Evolutionary conservation across 2,113 vertebrate genomes (phyloP).

Genomic region (Motacilla tschutschensis): DNA sequence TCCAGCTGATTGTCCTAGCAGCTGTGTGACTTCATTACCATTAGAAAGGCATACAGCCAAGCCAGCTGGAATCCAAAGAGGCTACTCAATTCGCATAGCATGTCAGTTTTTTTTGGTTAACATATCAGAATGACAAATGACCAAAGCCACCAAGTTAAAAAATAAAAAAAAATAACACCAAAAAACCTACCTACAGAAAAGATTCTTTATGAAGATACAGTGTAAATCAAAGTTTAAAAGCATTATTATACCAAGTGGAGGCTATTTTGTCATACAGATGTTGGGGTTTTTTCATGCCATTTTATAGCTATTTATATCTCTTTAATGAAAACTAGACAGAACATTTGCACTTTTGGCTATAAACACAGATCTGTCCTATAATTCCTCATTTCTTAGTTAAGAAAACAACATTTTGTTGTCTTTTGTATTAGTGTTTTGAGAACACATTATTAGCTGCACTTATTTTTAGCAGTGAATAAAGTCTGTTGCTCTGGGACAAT

Average conservation of each 20-base stretch:
- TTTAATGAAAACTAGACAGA: constrained; percentile 52
- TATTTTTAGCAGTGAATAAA: constrained; percentile 31
- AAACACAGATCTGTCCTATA: constrained; percentile 54
- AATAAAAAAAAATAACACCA: neutral
- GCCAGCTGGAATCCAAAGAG: constrained; percentile 78
- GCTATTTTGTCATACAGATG: constrained; percentile 27
- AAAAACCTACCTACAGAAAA: neutral
- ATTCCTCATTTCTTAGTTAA: constrained; percentile 63
- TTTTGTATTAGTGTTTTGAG: constrained; percentile 51
- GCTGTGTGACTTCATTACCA: constrained; percentile 83
- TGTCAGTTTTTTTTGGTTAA: constrained; percentile 67
- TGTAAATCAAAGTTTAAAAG: constrained; percentile 52
- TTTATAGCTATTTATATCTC: constrained; percentile 29
- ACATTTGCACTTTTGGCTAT: constrained; percentile 56
- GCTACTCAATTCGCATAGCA: constrained; percentile 67
- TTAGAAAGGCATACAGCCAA: constrained; percentile 80
- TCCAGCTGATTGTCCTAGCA: constrained; percentile 83
- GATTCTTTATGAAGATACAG: constrained; percentile 44
- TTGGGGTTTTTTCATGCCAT: constrained; percentile 34
- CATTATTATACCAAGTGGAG: constrained; percentile 45
- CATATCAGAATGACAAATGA: constrained; percentile 66
- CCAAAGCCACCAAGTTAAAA: neutral
- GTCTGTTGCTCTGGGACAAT: constrained; percentile 28
- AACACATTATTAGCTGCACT: constrained; percentile 45
- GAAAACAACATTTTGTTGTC: constrained; percentile 52